These are phyloP conservation scores for Rhinoraja longicauda DNA, from an alignment of 2,797 vertebrate genomes.

Conservation along the genomic window DNA sequence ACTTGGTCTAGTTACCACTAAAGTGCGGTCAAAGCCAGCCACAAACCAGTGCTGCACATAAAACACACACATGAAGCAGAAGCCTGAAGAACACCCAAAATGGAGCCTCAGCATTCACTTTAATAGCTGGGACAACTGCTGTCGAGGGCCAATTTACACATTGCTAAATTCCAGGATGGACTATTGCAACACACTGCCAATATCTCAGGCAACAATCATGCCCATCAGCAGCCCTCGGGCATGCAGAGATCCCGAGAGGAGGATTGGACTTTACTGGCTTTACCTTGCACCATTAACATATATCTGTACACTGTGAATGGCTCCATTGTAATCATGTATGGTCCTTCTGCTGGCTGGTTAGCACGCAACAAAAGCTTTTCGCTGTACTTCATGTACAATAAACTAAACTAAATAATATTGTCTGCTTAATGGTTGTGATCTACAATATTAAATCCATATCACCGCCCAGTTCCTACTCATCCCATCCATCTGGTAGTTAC, in stretches of 20 bases:
- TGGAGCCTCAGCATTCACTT: background rate
- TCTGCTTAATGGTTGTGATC: background rate
- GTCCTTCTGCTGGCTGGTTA: too few species aligned
- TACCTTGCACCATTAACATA: too few species aligned
- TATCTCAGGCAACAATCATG: background rate
- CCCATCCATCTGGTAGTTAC: background rate
- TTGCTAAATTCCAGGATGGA: background rate
- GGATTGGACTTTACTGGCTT: too few species aligned
- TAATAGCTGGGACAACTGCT: background rate
- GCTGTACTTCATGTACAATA: too few species aligned
- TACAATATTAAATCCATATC: background rate
- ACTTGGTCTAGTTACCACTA: too few species aligned
- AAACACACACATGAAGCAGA: background rate
- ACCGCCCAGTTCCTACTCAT: background rate
- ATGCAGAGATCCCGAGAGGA: background rate
- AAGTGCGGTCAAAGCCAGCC: background rate
- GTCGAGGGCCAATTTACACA: background rate
- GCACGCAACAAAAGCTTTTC: too few species aligned
- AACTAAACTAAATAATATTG: too few species aligned
- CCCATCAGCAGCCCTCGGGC: background rate
- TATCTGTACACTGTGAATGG: too few species aligned
- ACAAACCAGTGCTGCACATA: background rate
- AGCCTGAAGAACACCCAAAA: background rate
- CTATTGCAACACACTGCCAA: background rate
- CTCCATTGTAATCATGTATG: too few species aligned